Conservation (phyloP, 2,797 vertebrate genomes). For the Bryconaethiops microstoma region DNA sequence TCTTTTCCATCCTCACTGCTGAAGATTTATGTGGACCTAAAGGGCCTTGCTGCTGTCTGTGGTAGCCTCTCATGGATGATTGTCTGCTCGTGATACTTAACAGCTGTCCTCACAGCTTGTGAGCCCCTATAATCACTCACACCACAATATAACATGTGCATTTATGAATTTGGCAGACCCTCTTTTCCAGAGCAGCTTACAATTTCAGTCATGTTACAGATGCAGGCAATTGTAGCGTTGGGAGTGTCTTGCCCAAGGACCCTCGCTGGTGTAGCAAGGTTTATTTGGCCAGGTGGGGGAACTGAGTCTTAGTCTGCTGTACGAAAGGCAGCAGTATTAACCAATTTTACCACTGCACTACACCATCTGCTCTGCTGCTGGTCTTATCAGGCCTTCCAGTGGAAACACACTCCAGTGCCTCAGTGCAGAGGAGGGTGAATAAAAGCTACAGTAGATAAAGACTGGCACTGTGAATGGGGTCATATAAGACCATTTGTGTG, state of each 20-base stretch:
- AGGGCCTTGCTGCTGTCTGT: constrained; percentile 5
- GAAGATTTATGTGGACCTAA: constrained; percentile 30
- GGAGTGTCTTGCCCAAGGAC: too few species aligned
- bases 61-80: constrained; percentile 23
- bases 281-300: too few species aligned
- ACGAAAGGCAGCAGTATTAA: too few species aligned
- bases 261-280: too few species aligned
- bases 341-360: too few species aligned
- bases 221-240: too few species aligned
- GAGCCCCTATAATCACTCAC: background rate
- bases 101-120: constrained; percentile 40
- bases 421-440: background rate
- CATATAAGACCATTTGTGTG: background rate
- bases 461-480: background rate
- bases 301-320: too few species aligned
- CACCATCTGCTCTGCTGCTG: too few species aligned
- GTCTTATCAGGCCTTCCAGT: background rate
- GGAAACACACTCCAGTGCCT: background rate
- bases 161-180: too few species aligned
- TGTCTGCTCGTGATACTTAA: constrained; percentile 37
- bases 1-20: constrained; percentile 32
- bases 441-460: background rate
- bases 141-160: background rate
- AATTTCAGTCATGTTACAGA: too few species aligned
- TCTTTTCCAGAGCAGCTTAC: too few species aligned